Percentiles rank a stretch among this genome's conserved stretches.
Evolutionary conservation across 1,140 invertebrate species (phyloP).

Genomic region (Listronotus bonariensis): DNA sequence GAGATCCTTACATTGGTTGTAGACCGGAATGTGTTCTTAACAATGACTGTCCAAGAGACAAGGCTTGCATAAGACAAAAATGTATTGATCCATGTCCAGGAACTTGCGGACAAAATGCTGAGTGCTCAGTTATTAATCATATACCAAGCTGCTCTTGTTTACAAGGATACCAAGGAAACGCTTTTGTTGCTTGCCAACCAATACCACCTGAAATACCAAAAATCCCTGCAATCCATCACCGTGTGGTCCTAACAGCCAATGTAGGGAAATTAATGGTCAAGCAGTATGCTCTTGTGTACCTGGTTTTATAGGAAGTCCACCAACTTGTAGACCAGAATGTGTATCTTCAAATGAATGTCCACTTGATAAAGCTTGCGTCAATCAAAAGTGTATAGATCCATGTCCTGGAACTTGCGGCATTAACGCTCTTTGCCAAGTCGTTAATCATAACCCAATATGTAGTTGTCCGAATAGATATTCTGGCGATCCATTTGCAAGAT

Average conservation of each 20-base stretch:
- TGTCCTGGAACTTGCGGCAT: constrained; percentile 68
- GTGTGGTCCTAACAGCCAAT: constrained; percentile 67
- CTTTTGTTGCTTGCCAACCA: constrained; percentile 72
- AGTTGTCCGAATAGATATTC: constrained; percentile 63
- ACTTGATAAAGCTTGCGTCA: constrained; percentile 61
- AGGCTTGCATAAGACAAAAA: constrained; percentile 67
- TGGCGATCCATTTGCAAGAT: constrained; percentile 69
- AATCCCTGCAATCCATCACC: constrained; percentile 62
- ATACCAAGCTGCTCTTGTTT: constrained; percentile 71
- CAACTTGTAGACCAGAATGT: constrained; percentile 65
- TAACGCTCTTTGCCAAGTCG: constrained; percentile 65
- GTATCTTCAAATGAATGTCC: constrained; percentile 63
- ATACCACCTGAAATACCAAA: constrained; percentile 42
- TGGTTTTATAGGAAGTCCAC: constrained; percentile 67
- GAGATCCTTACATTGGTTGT: constrained; percentile 73
- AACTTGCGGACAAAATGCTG: constrained; percentile 67
- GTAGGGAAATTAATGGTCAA: constrained; percentile 63
- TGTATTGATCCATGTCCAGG: constrained; percentile 69
- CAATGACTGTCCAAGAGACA: constrained; percentile 65
- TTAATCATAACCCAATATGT: constrained; percentile 70
- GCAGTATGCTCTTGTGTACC: constrained; percentile 66
- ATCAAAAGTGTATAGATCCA: constrained; percentile 67
- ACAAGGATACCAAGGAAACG: constrained; percentile 73
- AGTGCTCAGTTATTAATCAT: constrained; percentile 72
- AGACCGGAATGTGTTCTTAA: constrained; percentile 74